phyloP scores from a whole-genome alignment of 2,113 vertebrate species.

The Dipodomys stephensi region DNA sequence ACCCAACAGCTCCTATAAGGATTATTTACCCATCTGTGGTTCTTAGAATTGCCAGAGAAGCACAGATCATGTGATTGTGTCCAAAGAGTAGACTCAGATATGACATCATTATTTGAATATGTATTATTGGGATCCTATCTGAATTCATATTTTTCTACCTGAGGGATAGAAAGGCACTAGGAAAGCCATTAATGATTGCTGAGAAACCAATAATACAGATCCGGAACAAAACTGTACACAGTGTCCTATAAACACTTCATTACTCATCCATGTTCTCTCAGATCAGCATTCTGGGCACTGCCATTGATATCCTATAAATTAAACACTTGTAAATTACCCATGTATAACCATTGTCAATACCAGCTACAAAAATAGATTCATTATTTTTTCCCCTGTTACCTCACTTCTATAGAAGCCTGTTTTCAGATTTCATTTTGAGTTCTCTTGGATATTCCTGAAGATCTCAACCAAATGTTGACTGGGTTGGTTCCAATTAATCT shows the following conservation, averaged over 20 bases:
- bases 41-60: slow-evolving; percentile 58
- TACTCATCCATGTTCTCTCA: slow-evolving; percentile 82
- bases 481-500: background rate
- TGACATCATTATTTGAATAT: slow-evolving; percentile 82
- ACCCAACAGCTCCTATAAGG: slow-evolving; percentile 54
- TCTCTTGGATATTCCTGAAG: slow-evolving; percentile 70
- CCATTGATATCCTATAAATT: slow-evolving; percentile 80
- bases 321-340: slow-evolving; percentile 83
- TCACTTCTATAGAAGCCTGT: background rate
- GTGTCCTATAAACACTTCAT: slow-evolving; percentile 85
- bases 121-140: slow-evolving; percentile 63
- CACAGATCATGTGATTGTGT: slow-evolving; percentile 59
- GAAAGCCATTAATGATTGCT: slow-evolving; percentile 75
- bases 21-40: slow-evolving; percentile 71
- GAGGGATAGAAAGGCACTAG: background rate
- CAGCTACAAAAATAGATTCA: background rate
- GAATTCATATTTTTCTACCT: slow-evolving; percentile 79
- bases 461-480: slow-evolving; percentile 43
- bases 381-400: background rate
- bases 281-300: slow-evolving; percentile 80
- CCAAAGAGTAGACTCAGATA: slow-evolving; percentile 75
- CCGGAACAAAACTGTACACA: slow-evolving; percentile 78
- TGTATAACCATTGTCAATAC: slow-evolving; percentile 84
- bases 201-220: slow-evolving; percentile 81
- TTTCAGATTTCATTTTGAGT: slow-evolving; percentile 61